Evolutionary conservation across 2,797 vertebrate genomes (phyloP), one percentile per base, ranked within the genome.

Genomic region (Prunella strophiata): DNA sequence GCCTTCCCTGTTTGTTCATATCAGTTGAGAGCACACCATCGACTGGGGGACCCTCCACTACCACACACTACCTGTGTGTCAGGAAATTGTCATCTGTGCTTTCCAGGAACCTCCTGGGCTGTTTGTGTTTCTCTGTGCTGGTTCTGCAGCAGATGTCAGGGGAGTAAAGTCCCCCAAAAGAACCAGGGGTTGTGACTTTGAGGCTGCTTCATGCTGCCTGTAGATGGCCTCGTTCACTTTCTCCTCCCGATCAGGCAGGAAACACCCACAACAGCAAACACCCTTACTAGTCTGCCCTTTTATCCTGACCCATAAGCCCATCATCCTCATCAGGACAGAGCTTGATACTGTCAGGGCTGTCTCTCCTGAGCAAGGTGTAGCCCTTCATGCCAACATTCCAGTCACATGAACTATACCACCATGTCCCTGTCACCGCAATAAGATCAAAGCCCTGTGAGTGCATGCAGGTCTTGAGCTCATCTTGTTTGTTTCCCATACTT

Each of bases 301-400:
- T 12, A 48, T 27, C 26, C 30, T 48, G 9, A 42, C 7, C 30
- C 18, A 22, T 20, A 36, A 61, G 21, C 30, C 42, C 55, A 68
- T 68, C 16, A 17, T 23, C 22, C 30, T 36, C 26, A 45, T 7
- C 32, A 50, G 55, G 16, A 55, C 13, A 68, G 36, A 68, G 22
- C 19, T 50, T 1, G 0, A 20, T 17, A 48, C 1, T 26, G 57
- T 59, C 48, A 43, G 32, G 36, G 48, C 32, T 29, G 32, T 43
- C 19, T 55, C 42, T 62, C 25, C 68, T 19, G 26, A 88, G 17
- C 23, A 80, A 20, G 1, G 16, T 40, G 20, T 30, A 30, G 45
- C 13, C 26, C 34, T 25, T 48, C 8, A 29, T 27, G 42, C 38
- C 42, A 82, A 18, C 27, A 50, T 15, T 55, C 27, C 36, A 70